Evolutionary conservation across 2,888 invertebrate species (phyloP).

Genomic region (Neoaliturus tenellus): DNA sequence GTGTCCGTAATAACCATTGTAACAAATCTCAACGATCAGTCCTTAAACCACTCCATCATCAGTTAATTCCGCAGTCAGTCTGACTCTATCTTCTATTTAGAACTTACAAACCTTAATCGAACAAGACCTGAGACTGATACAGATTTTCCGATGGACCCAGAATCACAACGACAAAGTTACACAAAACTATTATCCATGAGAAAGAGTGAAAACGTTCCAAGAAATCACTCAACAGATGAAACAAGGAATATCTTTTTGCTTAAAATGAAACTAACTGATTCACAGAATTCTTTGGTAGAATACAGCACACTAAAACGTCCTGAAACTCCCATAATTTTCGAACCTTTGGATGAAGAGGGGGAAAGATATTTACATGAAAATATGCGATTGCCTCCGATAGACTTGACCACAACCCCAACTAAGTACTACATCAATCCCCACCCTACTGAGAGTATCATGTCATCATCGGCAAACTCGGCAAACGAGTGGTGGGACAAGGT

Average conservation of each 20-base stretch:
- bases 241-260: neutral
- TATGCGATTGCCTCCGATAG: slow-evolving; percentile 6
- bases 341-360: slow-evolving; percentile 27
- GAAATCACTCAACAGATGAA: neutral
- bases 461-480: neutral
- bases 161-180: neutral
- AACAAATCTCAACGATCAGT: too few relatives aligned
- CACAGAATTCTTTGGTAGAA: neutral
- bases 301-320: neutral
- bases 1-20: too few relatives aligned
- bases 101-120: too few relatives aligned
- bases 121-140: too few relatives aligned
- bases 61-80: too few relatives aligned
- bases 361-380: slow-evolving; percentile 18
- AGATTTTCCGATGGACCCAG: neutral
- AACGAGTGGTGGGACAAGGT: neutral
- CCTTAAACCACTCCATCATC: too few relatives aligned
- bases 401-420: neutral
- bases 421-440: slow-evolving; percentile 36
- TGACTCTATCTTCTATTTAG: too few relatives aligned
- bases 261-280: neutral
- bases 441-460: neutral
- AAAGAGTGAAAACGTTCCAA: neutral
- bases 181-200: neutral
- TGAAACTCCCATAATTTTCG: neutral